phyloP scores from a whole-genome alignment of 2,888 invertebrate species.

The Timema podura region DNA sequence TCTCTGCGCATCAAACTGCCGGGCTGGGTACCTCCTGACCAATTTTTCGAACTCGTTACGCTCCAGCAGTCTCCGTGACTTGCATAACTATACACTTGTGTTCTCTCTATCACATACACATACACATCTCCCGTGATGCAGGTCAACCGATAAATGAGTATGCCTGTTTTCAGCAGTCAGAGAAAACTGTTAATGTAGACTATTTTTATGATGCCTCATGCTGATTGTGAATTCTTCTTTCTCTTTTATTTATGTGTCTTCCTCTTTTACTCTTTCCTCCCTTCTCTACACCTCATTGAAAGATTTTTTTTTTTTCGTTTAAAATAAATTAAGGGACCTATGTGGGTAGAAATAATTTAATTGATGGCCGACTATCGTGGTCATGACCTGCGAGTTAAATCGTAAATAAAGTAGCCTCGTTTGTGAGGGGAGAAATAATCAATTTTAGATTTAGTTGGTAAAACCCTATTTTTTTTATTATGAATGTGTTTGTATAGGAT shows the following conservation, averaged over 20 bases:
- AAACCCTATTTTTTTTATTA: too few relatives aligned
- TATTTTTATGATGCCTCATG: too few relatives aligned
- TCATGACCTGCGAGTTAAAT: not conserved
- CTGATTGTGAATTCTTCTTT: not conserved
- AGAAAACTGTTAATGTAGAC: too few relatives aligned
- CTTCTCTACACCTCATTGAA: not conserved
- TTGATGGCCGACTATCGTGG: conserved; percentile 8
- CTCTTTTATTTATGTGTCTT: not conserved
- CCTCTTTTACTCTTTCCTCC: not conserved
- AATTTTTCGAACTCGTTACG: conserved; percentile 14
- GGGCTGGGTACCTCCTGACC: not conserved
- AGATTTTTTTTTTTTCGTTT: too few relatives aligned
- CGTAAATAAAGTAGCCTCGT: conserved; percentile 10
- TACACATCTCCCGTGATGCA: not conserved
- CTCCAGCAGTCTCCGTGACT: not conserved
- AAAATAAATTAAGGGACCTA: not conserved
- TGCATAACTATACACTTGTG: not conserved
- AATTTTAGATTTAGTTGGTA: too few relatives aligned
- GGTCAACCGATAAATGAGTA: conserved; percentile 6
- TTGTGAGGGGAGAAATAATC: too few relatives aligned
- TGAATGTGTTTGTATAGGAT: too few relatives aligned
- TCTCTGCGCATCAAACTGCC: too few relatives aligned
- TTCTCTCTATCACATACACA: too few relatives aligned
- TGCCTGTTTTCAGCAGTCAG: not conserved
- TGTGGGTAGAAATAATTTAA: conserved; percentile 14